A percentile compares a stretch with the other conserved stretches of the same genome.
phyloP scores from a whole-genome alignment of 64 coral and sea anemone genomes.

The Porites australiensis region DNA sequence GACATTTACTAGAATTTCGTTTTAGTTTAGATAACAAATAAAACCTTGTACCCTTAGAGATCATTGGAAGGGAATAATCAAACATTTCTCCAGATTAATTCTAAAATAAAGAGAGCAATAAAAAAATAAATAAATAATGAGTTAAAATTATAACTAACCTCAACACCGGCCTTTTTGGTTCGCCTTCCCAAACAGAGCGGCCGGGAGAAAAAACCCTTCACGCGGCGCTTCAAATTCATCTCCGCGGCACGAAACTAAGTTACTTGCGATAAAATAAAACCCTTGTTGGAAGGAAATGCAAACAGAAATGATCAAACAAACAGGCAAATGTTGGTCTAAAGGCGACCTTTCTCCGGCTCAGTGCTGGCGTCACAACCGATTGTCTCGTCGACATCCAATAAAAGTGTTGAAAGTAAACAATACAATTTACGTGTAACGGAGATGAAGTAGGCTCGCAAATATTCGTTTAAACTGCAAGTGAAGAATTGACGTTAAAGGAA shows the following conservation, averaged over 20 bases:
- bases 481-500: not conserved
- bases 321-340: not conserved
- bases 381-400: not conserved
- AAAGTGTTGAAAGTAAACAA: not conserved
- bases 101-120: not conserved
- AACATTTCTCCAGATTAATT: no score
- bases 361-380: not conserved
- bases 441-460: not conserved
- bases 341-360: not conserved
- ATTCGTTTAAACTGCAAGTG: not conserved
- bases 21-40: no score
- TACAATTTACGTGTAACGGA: not conserved
- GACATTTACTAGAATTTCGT: no score
- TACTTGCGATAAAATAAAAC: not conserved
- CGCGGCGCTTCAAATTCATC: constrained; percentile 31
- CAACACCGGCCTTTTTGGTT: not conserved
- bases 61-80: no score
- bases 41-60: no score
- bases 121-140: not conserved
- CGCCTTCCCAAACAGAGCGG: constrained; percentile 3
- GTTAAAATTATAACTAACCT: not conserved
- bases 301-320: not conserved
- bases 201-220: constrained; percentile 23
- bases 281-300: not conserved
- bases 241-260: not conserved